Base-by-base conservation (phyloP, 2,888 invertebrate species). In the Autographa gamma region DNA sequence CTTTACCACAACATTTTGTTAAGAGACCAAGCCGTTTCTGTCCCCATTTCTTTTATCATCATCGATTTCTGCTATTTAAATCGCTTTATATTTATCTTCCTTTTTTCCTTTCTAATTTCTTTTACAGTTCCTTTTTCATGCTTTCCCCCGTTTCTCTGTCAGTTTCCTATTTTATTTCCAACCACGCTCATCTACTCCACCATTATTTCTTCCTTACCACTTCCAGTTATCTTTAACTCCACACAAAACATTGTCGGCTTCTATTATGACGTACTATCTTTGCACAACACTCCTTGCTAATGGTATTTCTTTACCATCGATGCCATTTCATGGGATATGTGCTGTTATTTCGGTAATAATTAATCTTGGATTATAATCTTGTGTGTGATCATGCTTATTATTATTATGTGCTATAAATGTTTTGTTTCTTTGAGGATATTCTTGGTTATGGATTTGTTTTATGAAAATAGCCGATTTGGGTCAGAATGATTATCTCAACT, bases 241-340 rank as follows among this genome's bases (percentile, higher is more conserved):
- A 0, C 62, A 61, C 48, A 25, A 5, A 38, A 72, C 69, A 77
- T 64, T 71, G 71, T 67, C 13, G 48, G 54, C 58, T 62, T 73
- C 54, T 72, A 68, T 72, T 77, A 75, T 69, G 75, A 69, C 82
- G 70, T 74, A 82, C 75, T 81, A 81, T 81, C 81, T 76, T 43
- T 60, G 41, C 73, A 76, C 74, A 65, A 63, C 83, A 82, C 83
- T 81, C 82, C 66, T 74, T n/a, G 69, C 63, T 81, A 79, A 82
- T 82, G 77, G 81, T 69, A 74, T 83, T 83, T 82, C 83, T 82
- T 79, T 77, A 66, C 71, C 74, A 79, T 78, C 76, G 82, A 82
- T 77, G 74, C 61, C 74, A 32, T 80, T 77, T 71, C 79, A 76
- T 76, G 77, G 62, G 63, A 71, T 72, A 77, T 79, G 76, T 81